Percentiles rank a stretch among this genome's conserved stretches.
phyloP scores from a whole-genome alignment of 30 jellyfish, hydroid and myxozoan species.

The Hydra vulgaris region DNA sequence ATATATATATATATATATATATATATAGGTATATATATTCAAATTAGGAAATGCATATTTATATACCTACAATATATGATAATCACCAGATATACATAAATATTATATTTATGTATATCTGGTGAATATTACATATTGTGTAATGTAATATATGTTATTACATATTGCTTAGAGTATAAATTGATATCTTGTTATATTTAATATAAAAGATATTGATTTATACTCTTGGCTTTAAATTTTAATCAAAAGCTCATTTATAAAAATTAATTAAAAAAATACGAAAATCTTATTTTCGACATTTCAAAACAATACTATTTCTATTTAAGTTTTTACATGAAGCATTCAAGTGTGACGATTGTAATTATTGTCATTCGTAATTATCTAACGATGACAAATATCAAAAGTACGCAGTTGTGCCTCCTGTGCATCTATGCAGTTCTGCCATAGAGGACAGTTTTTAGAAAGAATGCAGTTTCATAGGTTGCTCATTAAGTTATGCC shows the following conservation, averaged over 20 bases:
- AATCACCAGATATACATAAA: too few relatives aligned
- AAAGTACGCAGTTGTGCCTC: neutral
- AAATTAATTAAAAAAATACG: neutral
- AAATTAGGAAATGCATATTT: too few relatives aligned
- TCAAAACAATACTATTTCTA: neutral
- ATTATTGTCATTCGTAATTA: neutral
- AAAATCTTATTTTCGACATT: neutral
- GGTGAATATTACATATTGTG: too few relatives aligned
- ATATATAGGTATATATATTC: too few relatives aligned
- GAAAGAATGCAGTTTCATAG: neutral
- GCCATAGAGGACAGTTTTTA: neutral
- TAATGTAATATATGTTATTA: neutral
- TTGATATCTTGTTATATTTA: neutral
- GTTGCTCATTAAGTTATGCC: neutral
- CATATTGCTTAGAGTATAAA: neutral
- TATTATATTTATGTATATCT: too few relatives aligned
- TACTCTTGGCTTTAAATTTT: neutral
- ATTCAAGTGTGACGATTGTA: neutral
- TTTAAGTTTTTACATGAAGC: neutral
- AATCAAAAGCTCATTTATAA: neutral
- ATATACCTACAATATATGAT: too few relatives aligned
- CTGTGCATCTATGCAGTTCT: neutral
- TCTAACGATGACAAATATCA: neutral
- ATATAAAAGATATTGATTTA: neutral
- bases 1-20: too few relatives aligned